Evolutionary conservation across 1,140 invertebrate genomes (phyloP).

Genomic region (Hylaeus anthracinus): DNA sequence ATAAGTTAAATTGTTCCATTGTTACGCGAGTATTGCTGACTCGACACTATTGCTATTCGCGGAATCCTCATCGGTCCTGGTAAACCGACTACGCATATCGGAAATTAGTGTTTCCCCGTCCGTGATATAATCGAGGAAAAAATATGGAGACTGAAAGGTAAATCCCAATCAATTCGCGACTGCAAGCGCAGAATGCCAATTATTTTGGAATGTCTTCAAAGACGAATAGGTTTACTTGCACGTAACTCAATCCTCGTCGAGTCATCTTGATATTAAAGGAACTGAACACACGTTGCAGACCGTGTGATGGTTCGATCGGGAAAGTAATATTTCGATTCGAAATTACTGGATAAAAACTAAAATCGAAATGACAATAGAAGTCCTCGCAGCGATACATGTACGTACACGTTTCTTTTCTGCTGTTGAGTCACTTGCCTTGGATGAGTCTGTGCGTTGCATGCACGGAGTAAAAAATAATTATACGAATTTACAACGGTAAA

Average conservation of each 20-base stretch:
- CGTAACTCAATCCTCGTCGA: neutral
- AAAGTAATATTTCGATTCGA: neutral
- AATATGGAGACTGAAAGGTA: neutral
- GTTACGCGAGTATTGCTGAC: too few species aligned
- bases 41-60: too few species aligned
- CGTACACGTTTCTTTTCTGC: neutral
- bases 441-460: too few species aligned
- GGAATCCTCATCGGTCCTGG: too few species aligned
- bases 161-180: constrained; percentile 13
- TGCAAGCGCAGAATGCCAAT: constrained; percentile 5
- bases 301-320: neutral
- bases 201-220: neutral
- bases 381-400: neutral
- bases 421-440: neutral
- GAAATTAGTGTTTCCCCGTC: neutral
- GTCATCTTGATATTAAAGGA: neutral
- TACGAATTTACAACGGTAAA: neutral
- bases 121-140: constrained; percentile 9
- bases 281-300: neutral
- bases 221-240: neutral
- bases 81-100: too few species aligned
- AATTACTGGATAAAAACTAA: neutral
- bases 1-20: neutral
- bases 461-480: neutral
- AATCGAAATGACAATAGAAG: neutral